Evolutionary conservation across 2,113 vertebrate genomes (phyloP).

Genomic region (Calonectris borealis): DNA sequence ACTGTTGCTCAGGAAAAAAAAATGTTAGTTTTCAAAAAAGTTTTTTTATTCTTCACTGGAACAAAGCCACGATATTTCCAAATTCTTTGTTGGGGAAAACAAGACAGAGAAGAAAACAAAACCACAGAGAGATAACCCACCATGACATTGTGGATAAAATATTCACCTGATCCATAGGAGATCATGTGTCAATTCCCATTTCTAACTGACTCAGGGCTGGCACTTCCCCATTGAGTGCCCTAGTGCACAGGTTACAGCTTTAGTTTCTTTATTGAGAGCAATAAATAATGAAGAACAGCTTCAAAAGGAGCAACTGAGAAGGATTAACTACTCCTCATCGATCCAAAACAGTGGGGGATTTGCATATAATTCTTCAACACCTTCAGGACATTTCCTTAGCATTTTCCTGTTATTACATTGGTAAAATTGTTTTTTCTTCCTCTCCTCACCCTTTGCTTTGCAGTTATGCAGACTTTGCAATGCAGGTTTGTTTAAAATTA

Average conservation of each 20-base stretch:
- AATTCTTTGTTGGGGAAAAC: background rate
- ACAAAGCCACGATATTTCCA: background rate
- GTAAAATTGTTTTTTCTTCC: background rate
- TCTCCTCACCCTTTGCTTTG: background rate
- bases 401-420: background rate
- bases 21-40: accelerated
- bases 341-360: constrained; percentile 13
- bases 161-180: background rate
- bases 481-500: background rate
- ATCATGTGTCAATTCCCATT: background rate
- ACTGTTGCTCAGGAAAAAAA: background rate
- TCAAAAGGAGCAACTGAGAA: constrained; percentile 4
- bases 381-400: background rate
- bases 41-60: background rate
- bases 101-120: background rate
- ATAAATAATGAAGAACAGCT: constrained; percentile 48
- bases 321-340: constrained; percentile 11
- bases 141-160: background rate
- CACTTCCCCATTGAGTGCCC: background rate
- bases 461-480: background rate
- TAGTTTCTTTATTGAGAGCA: background rate
- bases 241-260: background rate
- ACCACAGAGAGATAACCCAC: background rate
- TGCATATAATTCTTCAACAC: constrained; percentile 1
- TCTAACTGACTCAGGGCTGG: background rate